Base-by-base conservation (phyloP, 2,113 vertebrate genomes). In the Ochotona curzoniae region DNA sequence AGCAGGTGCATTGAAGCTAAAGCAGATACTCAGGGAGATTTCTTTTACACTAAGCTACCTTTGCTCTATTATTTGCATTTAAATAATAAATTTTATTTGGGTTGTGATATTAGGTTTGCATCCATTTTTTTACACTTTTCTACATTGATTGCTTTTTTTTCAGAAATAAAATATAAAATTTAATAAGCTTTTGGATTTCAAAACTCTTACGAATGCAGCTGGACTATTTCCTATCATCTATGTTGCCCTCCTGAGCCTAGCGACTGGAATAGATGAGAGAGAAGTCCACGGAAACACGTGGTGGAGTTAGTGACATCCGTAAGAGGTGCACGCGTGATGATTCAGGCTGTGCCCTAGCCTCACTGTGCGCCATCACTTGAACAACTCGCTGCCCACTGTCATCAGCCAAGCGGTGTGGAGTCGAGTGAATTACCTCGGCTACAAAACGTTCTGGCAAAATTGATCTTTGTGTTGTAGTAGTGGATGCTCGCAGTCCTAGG, bases 131-230 rank as follows among this genome's bases (percentile, higher is more conserved):
- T 20, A 66, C n/a, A 30, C 64, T 64, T 67, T n/a, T 15, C 3
- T 12, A 66, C 20, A 15, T 28, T 83, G 32, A 13, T 28, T 80
- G 51, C 83, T 89, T 69, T 94, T 57, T 74, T 87, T 74, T 87
- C 64, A 94, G 76, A 91, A 87, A n/a, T 63, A 89, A 94, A 75
- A 28, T 76, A 63, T 21, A 23, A 49, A 57, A 51, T n/a, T 57
- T 57, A 70, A 67, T 84, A 66, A 86, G 1, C 44, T 78, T 73
- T 70, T 89, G 11, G 82, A 14, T 51, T 94, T 96, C 18, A 11
- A 57, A 57, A 57, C 54, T 57, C 54, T 91, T 71, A 28, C 32
- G 89, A 18, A 71, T 83, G n/a, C 49, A 87, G 32, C 28, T 81
- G 93, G 85, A 84, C 49, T 69, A 15, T 70, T 83, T 89, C 85